Evolutionary conservation across 2,113 vertebrate species (phyloP), one percentile per base, ranked within the genome.

Genomic region (Brachyhypopomus occidentalis): DNA sequence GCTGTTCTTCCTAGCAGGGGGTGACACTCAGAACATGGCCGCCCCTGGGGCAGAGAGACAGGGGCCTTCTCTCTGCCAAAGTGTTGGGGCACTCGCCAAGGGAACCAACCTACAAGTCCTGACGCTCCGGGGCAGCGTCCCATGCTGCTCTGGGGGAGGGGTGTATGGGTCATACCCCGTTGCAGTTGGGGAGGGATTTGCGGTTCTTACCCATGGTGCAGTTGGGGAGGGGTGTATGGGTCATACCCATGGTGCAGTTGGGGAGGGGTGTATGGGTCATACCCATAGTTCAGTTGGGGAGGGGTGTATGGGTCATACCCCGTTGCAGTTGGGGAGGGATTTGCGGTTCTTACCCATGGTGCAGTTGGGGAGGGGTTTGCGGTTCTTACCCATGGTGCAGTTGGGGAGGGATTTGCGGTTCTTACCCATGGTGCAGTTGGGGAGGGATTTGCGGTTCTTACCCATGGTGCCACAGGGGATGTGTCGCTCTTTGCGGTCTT

Each of bases 111-210:
- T 97, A 95, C 30, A 96, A 91, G 52, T 95, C 94, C 84, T 96
- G 95, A 86, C 95, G 94, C 87, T 96, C 96, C 84, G 94, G 95
- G 83, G 91, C 62, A 96, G 89, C 94, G 94, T 96, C 91, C 93
- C 95, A 87, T 92, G 94, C 85, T 41, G 23, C 41, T 9, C 4
- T 5, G 41, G 56, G 45, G 60, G 19, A 60, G 30, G 20, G 16
- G 62, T 38, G 34, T 56, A 17, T 2, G 56, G 27, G 56, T n/a
- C n/a, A n/a, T n/a, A n/a, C n/a, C n/a, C n/a, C n/a, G 64, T 34
- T 36, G 56, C 30, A 52, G 19, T 7, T 2, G 41, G 41, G 41
- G 36, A 22, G n/a, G 23, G 23, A 14, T 30, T 30, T 30, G 3
- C 30, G 11, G 9, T 4, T 16, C 45, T 17, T 52, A 60, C 38